phyloP scores from a whole-genome alignment of 2,888 invertebrate genomes.

The Neoaliturus tenellus region DNA sequence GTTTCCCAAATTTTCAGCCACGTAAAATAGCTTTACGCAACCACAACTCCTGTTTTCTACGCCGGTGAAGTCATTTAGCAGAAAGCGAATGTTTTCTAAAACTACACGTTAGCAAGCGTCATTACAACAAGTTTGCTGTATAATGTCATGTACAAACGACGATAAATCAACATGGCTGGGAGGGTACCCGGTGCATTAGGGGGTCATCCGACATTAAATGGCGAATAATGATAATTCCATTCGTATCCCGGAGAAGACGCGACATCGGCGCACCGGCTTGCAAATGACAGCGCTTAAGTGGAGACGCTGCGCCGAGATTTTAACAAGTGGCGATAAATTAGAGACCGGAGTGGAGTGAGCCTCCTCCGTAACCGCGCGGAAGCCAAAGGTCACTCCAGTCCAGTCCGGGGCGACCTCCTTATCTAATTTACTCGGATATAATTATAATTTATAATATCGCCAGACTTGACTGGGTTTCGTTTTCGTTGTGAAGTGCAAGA shows the following conservation, averaged over 20 bases:
- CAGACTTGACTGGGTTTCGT: too few relatives aligned
- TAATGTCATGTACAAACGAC: neutral
- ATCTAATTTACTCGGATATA: neutral
- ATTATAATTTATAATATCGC: neutral
- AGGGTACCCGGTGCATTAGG: slow-evolving; percentile 6
- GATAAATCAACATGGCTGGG: neutral
- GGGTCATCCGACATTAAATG: slow-evolving; percentile 2
- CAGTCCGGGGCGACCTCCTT: neutral
- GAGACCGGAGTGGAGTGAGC: slow-evolving; percentile 14
- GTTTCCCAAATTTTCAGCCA: too few relatives aligned
- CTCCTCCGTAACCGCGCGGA: neutral
- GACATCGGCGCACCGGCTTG: neutral
- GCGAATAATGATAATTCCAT: slow-evolving; percentile 33
- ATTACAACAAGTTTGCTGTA: neutral
- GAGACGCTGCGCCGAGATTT: slow-evolving; percentile 22
- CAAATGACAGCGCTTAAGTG: slow-evolving; percentile 26
- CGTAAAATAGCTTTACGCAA: too few relatives aligned
- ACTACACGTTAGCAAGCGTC: neutral
- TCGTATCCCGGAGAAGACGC: slow-evolving; percentile 23
- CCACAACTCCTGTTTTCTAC: too few relatives aligned
- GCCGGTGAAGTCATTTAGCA: neutral
- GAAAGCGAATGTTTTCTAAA: neutral
- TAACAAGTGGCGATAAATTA: slow-evolving; percentile 39
- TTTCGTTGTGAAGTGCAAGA: too few relatives aligned
- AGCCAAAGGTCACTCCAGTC: slow-evolving; percentile 1